Conservation (phyloP, 2,113 vertebrate genomes). For the Amphilophus citrinellus region DNA sequence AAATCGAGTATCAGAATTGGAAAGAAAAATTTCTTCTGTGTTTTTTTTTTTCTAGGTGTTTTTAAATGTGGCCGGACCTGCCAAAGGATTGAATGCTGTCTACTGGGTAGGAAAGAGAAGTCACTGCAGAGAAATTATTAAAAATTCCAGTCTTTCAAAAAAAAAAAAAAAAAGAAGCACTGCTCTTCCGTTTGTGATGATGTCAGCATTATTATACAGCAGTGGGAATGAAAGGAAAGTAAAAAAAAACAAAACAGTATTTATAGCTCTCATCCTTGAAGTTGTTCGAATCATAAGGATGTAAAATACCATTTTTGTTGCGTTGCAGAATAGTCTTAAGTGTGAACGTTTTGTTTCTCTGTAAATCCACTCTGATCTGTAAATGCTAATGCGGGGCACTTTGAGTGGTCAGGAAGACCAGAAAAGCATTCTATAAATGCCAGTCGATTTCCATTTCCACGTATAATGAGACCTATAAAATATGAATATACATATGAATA, state of each 20-base stretch:
- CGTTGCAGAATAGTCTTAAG: background rate
- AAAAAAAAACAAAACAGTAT: background rate
- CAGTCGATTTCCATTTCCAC: background rate
- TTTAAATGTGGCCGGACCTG: no score
- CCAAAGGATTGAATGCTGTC: no score
- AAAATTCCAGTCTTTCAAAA: no score
- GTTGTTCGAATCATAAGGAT: background rate
- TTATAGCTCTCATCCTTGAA: background rate
- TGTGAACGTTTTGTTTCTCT: background rate
- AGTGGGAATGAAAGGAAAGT: background rate
- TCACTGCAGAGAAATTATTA: no score
- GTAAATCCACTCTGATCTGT: background rate
- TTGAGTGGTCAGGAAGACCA: background rate
- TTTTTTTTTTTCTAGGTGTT: no score
- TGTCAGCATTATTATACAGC: accelerated
- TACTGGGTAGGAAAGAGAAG: no score
- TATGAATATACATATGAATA: constrained; percentile 16
- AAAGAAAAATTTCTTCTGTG: no score
- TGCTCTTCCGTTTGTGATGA: background rate
- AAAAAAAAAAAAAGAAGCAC: no score
- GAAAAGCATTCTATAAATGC: background rate
- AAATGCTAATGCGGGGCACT: background rate
- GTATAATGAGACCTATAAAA: background rate
- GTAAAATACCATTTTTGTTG: background rate
- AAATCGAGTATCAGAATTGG: background rate